Percentiles rank a stretch among this genome's conserved stretches.
phyloP scores from a whole-genome alignment of 2,113 vertebrate species.

The Phaethon lepturus region DNA sequence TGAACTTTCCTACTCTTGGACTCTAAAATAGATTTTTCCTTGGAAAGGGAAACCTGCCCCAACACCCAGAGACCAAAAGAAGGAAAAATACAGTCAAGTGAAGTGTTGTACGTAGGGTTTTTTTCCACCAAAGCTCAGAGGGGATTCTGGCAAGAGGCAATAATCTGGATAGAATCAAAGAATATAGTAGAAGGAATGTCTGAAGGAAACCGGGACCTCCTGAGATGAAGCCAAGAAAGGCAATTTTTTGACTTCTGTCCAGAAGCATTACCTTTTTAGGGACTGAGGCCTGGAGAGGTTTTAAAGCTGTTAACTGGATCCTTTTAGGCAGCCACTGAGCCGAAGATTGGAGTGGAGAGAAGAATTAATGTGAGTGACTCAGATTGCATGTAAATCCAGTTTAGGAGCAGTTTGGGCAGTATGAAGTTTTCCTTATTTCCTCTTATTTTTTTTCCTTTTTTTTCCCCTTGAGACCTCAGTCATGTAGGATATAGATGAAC shows the following conservation, averaged over 20 bases:
- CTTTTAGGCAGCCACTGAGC: not conserved
- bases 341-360: not conserved
- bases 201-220: not conserved
- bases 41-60: conserved; percentile 4
- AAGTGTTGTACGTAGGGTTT: not conserved
- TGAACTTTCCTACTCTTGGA: conserved; percentile 3
- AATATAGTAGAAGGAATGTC: conserved; percentile 11
- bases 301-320: conserved; percentile 17
- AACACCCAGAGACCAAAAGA: not conserved
- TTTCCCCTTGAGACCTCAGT: not conserved
- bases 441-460: not conserved
- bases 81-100: conserved; percentile 38
- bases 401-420: not conserved
- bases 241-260: not conserved
- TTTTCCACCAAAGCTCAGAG: conserved; percentile 30
- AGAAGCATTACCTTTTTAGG: not conserved
- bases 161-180: conserved; percentile 5
- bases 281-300: not conserved
- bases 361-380: not conserved
- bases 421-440: not conserved
- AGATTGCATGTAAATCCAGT: not conserved
- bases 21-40: conserved; percentile 35
- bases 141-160: conserved; percentile 18
- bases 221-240: conserved; percentile 11
- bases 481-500: not conserved